Conservation (phyloP, 2,797 vertebrate species). For the Fistularia tabacaria region DNA sequence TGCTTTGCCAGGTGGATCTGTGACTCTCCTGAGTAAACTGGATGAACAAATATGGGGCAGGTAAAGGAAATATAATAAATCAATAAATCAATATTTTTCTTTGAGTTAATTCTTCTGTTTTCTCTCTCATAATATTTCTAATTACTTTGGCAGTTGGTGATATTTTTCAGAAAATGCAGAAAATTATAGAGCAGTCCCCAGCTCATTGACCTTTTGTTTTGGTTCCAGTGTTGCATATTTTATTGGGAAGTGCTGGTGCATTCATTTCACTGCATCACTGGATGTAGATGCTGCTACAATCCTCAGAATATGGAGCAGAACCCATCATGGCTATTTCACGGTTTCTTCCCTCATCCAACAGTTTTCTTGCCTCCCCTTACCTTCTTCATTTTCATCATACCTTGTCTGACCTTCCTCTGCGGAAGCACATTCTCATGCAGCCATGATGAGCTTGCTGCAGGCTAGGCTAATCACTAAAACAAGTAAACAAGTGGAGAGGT, state of each 20-base stretch:
- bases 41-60: too few relatives aligned
- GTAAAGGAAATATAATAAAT: too few relatives aligned
- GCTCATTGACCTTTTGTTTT: slow-evolving; percentile 16
- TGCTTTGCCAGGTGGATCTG: too few relatives aligned
- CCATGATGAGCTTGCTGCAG: slow-evolving; percentile 24
- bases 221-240: neutral
- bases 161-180: too few relatives aligned
- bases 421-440: slow-evolving; percentile 2
- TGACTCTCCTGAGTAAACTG: too few relatives aligned
- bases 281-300: slow-evolving; percentile 41
- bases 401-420: slow-evolving; percentile 20
- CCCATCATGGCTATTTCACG: slow-evolving; percentile 48
- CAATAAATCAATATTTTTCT: too few relatives aligned
- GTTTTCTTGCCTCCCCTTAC: slow-evolving; percentile 27
- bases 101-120: too few relatives aligned
- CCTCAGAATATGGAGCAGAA: slow-evolving; percentile 43
- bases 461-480: slow-evolving; percentile 48
- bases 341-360: slow-evolving; percentile 31
- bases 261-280: slow-evolving; percentile 19
- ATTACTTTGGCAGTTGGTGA: too few relatives aligned
- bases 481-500: slow-evolving; percentile 61
- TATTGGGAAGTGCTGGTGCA: slow-evolving; percentile 21
- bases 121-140: too few relatives aligned
- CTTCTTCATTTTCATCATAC: slow-evolving; percentile 24
- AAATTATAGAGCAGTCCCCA: too few relatives aligned